Conservation (phyloP, 2,888 invertebrate genomes). For the Spilarctia lutea region DNA sequence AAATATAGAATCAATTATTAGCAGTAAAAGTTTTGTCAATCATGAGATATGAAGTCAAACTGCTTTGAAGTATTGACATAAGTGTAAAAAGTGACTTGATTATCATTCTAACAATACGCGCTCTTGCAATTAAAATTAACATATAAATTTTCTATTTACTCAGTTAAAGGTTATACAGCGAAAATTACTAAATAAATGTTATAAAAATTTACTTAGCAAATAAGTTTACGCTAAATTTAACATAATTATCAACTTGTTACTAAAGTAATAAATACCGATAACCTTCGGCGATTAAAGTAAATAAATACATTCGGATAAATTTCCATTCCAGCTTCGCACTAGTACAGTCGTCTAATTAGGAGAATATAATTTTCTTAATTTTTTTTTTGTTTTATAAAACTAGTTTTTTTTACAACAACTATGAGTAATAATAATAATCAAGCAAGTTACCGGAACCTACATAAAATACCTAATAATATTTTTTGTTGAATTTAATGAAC, state of each 20-base stretch:
- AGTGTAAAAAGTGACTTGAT: not conserved
- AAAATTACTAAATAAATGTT: not conserved
- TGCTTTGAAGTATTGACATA: not conserved
- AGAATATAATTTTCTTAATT: not conserved
- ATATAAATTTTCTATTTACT: not conserved
- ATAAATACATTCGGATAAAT: constrained; percentile 24
- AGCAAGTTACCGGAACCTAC: not conserved
- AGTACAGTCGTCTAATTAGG: not conserved
- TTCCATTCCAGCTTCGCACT: constrained; percentile 3
- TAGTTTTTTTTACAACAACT: not conserved
- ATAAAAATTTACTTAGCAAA: constrained; percentile 24
- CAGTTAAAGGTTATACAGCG: not conserved
- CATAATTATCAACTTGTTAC: constrained; percentile 25
- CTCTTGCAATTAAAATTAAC: not conserved
- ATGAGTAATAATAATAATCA: not conserved
- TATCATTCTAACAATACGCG: not conserved
- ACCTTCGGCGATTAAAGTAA: constrained; percentile 48
- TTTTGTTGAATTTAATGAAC: not conserved
- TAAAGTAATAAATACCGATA: constrained; percentile 24
- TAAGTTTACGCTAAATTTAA: constrained; percentile 10
- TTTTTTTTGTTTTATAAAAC: not conserved
- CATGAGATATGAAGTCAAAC: not conserved
- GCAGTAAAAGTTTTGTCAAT: not conserved
- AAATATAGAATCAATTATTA: not conserved
- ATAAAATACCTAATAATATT: not conserved